phyloP scores from a whole-genome alignment of 2,113 vertebrate species.

The Monopterus albus region DNA sequence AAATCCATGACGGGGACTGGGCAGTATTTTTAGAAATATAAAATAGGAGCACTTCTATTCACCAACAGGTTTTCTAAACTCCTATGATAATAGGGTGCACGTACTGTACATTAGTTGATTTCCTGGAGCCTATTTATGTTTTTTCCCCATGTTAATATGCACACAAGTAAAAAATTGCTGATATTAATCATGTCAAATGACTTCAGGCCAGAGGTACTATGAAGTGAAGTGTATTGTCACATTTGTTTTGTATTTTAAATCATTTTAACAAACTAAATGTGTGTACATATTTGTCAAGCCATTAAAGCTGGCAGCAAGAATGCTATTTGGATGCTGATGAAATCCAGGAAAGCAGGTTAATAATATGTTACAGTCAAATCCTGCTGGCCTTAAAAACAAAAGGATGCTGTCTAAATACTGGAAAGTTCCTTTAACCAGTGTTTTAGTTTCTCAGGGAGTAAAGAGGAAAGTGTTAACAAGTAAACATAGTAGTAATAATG shows the following conservation, averaged over 20 bases:
- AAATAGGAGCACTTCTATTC: background rate
- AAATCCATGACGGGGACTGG: background rate
- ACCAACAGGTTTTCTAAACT: background rate
- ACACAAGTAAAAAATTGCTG: background rate
- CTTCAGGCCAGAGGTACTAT: background rate
- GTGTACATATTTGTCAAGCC: background rate
- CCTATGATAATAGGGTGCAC: background rate
- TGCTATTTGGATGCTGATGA: slow-evolving; percentile 19
- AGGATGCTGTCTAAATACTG: slow-evolving; percentile 17
- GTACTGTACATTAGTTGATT: background rate
- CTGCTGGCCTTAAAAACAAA: slow-evolving; percentile 37
- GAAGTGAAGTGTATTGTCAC: background rate
- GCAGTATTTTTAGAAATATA: slow-evolving; percentile 5
- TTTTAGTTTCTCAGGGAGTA: slow-evolving; percentile 70
- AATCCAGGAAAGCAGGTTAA: background rate
- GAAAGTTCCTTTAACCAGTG: slow-evolving; percentile 35
- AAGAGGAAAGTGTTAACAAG: slow-evolving; percentile 17
- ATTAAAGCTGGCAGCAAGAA: background rate
- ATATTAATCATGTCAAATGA: background rate
- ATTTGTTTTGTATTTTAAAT: slow-evolving; percentile 1
- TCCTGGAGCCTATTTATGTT: background rate
- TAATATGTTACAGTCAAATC: background rate
- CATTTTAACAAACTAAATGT: background rate
- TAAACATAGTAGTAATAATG: slow-evolving; percentile 14
- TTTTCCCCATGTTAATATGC: background rate